Evolutionary conservation across 2,888 invertebrate species (phyloP).

Genomic region (Leptopterna dolabrata): DNA sequence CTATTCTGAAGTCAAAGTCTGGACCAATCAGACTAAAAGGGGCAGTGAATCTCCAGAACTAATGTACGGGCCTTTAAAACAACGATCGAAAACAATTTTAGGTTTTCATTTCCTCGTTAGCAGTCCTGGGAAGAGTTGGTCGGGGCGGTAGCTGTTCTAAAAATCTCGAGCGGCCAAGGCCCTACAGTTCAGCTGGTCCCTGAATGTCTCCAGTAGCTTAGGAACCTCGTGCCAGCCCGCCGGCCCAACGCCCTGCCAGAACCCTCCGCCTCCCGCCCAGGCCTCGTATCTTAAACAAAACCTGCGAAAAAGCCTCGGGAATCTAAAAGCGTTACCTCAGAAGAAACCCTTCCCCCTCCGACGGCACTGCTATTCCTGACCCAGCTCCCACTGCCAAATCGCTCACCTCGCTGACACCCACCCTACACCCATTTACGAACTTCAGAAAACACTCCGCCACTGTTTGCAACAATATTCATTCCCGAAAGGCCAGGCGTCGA

Average conservation of each 20-base stretch:
- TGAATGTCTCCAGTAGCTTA: background rate
- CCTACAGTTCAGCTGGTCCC: background rate
- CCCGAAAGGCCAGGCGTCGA: no score
- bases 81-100: no score
- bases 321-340: slow-evolving; percentile 27
- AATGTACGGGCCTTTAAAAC: no score
- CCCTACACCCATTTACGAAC: slow-evolving; percentile 21
- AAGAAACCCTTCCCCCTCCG: background rate
- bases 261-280: background rate
- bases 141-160: background rate
- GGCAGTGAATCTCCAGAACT: no score
- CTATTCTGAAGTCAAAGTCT: no score
- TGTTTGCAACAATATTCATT: background rate
- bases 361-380: slow-evolving; percentile 6
- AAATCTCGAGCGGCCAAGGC: background rate
- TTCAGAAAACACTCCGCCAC: background rate
- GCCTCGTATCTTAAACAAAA: slow-evolving; percentile 19
- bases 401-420: slow-evolving; percentile 20
- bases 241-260: background rate
- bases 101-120: background rate
- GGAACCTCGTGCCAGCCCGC: background rate
- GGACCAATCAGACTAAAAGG: no score
- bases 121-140: background rate
- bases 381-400: slow-evolving; percentile 21
- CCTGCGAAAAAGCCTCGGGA: background rate